Evolutionary conservation across 1,140 invertebrate genomes (phyloP), one percentile per base, ranked within the genome.

Genomic region (Hylaeus volcanicus): DNA sequence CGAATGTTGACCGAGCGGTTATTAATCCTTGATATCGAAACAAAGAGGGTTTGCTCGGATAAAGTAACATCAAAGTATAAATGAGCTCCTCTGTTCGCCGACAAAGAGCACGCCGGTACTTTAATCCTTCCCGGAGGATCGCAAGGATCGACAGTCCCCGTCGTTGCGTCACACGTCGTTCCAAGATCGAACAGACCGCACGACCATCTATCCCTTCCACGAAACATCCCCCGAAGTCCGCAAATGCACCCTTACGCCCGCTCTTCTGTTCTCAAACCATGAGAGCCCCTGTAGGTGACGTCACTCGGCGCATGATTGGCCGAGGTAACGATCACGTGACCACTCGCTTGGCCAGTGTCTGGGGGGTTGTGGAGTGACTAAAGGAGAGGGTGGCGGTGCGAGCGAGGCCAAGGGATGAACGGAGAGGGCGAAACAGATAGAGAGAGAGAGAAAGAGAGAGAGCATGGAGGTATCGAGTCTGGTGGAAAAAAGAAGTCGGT

Each of bases 281-380:
- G 87, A 87, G 88, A 86, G 78, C 86, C 88, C 39, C 85, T 86
- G 88, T 55, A 74, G 70, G 68, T 89, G 88, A 89, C 86, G 88
- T 89, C 86, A 82, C 48, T 76, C 64, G 72, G 76, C 79, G 37
- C 63, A 77, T 64, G 86, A 89, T 89, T 89, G 88, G 88, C 77
- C 75, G 86, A 80, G 74, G 70, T 48, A 65, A 60, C 63, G 70
- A 65, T 89, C 88, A 89, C 86, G 86, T 89, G 88, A 86, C 86
- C 79, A 68, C 60, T 69, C 76, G 79, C 82, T 72, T 85, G 85
- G 74, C 85, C 85, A 82, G 74, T 65, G 84, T 86, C 85, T 86
- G 80, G 84, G 77, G 81, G 85, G 83, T 79, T 75, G 84, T 79
- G 26, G 77, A 80, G 69, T 8, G 81, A 76, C 65, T 66, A 75